Evolutionary conservation across 2,888 invertebrate genomes (phyloP), one percentile per base, ranked within the genome.

Genomic region (Leuctra nigra): DNA sequence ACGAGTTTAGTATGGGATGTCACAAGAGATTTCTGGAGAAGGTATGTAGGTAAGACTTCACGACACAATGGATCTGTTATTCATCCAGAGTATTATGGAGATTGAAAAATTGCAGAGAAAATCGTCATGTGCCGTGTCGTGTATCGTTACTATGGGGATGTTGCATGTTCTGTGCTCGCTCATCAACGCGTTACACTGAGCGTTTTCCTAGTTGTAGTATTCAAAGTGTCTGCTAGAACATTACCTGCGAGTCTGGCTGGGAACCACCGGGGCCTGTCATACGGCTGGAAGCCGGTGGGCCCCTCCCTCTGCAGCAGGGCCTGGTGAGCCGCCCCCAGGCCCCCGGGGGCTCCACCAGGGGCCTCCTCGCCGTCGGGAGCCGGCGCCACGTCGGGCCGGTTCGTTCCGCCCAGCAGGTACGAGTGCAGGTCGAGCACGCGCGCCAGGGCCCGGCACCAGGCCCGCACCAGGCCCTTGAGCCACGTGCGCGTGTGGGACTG

Each of bases 401-500:
- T 60, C 50, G 76, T 77, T 63, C 89, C 87, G 0, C 94, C 91
- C 46, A 97, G 75, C 55, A 97, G 73, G 70, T 96, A 97, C 0
- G 95, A 95, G 60, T 91, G 86, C 9, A 96, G 80, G 56, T 92
- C 90, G 2, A 97, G 73, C 20, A 87, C 68, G 77, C 90, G 92
- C 0, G 96, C 87, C 1, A 91, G 87, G 4, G 82, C 80, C 22
- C 80, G 78, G 70, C 94, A 95, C 95, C 95, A 95, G 55, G 83
- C 79, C 7, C 89, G 80, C 1, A 98, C 84, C 9, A 91, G 75
- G n/a, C 84, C 84, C 71, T 97, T 96, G 61, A 98, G 74, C 93
- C 97, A 96, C 7, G 87, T 87, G 6, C 96, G 80, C 0, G 96
- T 96, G 71, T 98, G 96, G 0, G 93, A 91, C 73, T 99, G 97